phyloP scores from a whole-genome alignment of 2,797 vertebrate species.

The Sebastes reedi region DNA sequence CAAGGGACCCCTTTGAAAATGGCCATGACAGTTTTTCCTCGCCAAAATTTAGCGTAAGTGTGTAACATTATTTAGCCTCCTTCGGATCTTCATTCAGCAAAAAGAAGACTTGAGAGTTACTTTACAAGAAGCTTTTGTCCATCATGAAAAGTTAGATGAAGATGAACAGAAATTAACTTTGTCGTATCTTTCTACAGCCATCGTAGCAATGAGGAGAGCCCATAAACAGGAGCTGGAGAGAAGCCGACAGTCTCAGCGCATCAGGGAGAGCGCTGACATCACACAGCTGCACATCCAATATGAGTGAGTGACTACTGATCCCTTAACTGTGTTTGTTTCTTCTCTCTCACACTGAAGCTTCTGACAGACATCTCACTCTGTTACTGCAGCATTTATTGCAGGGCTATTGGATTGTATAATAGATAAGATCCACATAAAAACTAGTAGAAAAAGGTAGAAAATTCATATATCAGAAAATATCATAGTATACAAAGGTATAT shows the following conservation, averaged over 20 bases:
- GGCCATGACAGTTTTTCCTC: too few relatives aligned
- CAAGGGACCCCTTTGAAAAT: too few relatives aligned
- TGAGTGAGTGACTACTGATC: slow-evolving; percentile 80
- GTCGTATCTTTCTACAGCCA: slow-evolving; percentile 77
- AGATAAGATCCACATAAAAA: too few relatives aligned
- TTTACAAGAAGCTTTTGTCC: not conserved
- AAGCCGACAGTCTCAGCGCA: slow-evolving; percentile 85
- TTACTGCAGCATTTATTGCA: not conserved
- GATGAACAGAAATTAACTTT: not conserved
- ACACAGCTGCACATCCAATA: slow-evolving; percentile 85
- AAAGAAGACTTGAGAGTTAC: not conserved
- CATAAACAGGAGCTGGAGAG: slow-evolving; percentile 93
- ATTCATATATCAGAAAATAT: too few relatives aligned
- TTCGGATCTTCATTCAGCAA: not conserved
- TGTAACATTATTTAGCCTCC: accelerated
- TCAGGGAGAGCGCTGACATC: slow-evolving; percentile 85
- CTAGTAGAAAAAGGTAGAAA: too few relatives aligned
- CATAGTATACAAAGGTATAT: too few relatives aligned
- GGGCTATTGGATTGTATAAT: not conserved
- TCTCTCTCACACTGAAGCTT: not conserved
- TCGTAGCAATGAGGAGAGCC: slow-evolving; percentile 93
- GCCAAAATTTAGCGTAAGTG: accelerated
- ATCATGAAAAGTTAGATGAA: not conserved
- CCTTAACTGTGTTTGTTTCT: not conserved
- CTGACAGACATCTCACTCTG: not conserved